Conservation (phyloP, 1,140 invertebrate genomes). For the Drosophila tropicalis region DNA sequence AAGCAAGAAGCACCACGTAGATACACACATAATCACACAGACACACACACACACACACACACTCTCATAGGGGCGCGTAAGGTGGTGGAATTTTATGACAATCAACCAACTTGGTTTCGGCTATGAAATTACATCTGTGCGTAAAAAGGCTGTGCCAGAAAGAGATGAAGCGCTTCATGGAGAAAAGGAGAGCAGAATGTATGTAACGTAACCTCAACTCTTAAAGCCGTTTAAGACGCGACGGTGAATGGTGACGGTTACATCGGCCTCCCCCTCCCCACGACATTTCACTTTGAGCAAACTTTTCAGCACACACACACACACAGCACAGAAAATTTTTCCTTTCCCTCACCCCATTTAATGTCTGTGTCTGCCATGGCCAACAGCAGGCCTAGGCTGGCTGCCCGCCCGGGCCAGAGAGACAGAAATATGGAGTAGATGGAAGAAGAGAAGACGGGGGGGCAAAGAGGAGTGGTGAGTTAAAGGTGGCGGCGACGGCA, state of each 20-base stretch:
- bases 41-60: constrained; percentile 2
- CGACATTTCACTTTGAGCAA: constrained; percentile 7
- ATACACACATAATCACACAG: constrained; percentile 18
- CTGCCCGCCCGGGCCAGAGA: constrained; percentile 22
- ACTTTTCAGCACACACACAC: neutral
- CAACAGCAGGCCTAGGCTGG: constrained; percentile 24
- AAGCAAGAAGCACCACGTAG: constrained; percentile 28
- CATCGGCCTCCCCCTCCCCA: neutral
- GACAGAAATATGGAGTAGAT: neutral
- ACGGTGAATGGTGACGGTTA: neutral
- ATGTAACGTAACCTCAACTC: constrained; percentile 2
- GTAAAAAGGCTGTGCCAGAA: constrained; percentile 22
- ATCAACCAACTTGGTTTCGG: constrained; percentile 48
- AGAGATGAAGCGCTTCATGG: constrained; percentile 7
- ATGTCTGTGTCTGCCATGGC: constrained; percentile 35
- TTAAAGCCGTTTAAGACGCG: constrained; percentile 27
- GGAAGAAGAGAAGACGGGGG: no score
- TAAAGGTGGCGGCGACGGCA: constrained; percentile 12
- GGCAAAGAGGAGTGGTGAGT: neutral
- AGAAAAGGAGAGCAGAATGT: neutral
- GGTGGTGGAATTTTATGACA: constrained; percentile 75
- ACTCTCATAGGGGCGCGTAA: constrained; percentile 17
- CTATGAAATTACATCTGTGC: constrained; percentile 57
- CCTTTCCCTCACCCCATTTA: neutral
- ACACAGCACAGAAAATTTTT: neutral